phyloP scores from a whole-genome alignment of 1,140 invertebrate species.

The Macrostomum lignano region DNA sequence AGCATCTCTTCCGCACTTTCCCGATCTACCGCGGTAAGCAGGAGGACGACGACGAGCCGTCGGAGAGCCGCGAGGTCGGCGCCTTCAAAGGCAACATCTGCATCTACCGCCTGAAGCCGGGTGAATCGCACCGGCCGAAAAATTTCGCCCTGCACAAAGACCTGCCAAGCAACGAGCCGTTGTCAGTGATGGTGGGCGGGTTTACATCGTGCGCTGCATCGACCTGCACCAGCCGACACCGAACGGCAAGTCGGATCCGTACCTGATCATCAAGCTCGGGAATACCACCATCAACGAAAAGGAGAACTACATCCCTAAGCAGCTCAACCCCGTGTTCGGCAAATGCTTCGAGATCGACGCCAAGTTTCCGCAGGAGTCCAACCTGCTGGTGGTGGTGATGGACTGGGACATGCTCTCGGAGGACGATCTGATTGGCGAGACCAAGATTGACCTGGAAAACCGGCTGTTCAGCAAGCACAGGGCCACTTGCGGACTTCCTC shows the following conservation, averaged over 20 bases:
- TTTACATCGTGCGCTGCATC: slow-evolving; percentile 36
- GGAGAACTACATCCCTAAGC: slow-evolving; percentile 65
- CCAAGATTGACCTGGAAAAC: slow-evolving; percentile 63
- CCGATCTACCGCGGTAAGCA: slow-evolving; percentile 57
- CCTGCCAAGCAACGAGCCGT: slow-evolving; percentile 49
- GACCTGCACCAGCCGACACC: slow-evolving; percentile 50
- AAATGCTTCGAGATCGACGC: slow-evolving; percentile 61
- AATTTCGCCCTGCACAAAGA: background rate
- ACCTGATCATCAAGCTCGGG: slow-evolving; percentile 50
- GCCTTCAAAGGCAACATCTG: slow-evolving; percentile 39
- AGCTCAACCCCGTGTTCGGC: slow-evolving; percentile 62
- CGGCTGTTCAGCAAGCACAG: slow-evolving; percentile 55
- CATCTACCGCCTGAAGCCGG: background rate
- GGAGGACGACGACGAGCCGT: slow-evolving; percentile 38
- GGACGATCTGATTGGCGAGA: slow-evolving; percentile 64
- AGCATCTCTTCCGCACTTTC: slow-evolving; percentile 58
- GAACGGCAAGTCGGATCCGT: slow-evolving; percentile 67
- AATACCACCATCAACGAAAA: slow-evolving; percentile 52
- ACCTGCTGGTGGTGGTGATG: slow-evolving; percentile 48
- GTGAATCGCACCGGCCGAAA: background rate
- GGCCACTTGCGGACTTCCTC: slow-evolving; percentile 50
- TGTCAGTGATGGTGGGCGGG: slow-evolving; percentile 51
- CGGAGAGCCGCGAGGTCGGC: slow-evolving; percentile 48
- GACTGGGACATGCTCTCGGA: slow-evolving; percentile 62
- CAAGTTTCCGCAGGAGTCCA: slow-evolving; percentile 58